Conservation (phyloP, 2,888 invertebrate genomes). For the Bombylius major region DNA sequence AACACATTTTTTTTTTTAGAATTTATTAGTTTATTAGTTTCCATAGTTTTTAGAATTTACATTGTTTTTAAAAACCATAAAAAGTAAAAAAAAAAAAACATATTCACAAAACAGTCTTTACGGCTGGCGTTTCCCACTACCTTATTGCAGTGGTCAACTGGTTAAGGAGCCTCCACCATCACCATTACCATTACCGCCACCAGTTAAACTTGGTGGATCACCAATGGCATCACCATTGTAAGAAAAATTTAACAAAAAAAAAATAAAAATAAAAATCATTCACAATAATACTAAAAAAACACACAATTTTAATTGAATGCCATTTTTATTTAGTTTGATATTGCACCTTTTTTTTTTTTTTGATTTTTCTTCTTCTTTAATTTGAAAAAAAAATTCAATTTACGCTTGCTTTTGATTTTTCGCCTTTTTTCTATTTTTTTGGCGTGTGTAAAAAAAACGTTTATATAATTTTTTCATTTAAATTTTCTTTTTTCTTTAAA, state of each 20-base stretch:
- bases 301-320: too few relatives aligned
- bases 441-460: too few relatives aligned
- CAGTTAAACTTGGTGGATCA: slow-evolving; percentile 61
- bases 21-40: too few relatives aligned
- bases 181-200: slow-evolving; percentile 65
- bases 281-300: background rate
- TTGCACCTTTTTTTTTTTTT: too few relatives aligned
- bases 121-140: slow-evolving; percentile 93
- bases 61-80: background rate
- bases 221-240: slow-evolving; percentile 55
- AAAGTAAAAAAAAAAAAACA: slow-evolving; percentile 3
- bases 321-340: too few relatives aligned
- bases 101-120: slow-evolving; percentile 60
- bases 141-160: slow-evolving; percentile 77
- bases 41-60: too few relatives aligned
- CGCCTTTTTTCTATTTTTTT: too few relatives aligned
- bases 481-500: too few relatives aligned
- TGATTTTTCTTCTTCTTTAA: background rate
- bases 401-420: too few relatives aligned
- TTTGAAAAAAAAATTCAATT: too few relatives aligned
- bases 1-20: too few relatives aligned
- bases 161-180: slow-evolving; percentile 63
- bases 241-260: slow-evolving; percentile 23
- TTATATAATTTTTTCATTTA: too few relatives aligned
- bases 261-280: background rate